Base-by-base conservation (phyloP, 2,113 vertebrate genomes). In the Gadus chalcogrammus region DNA sequence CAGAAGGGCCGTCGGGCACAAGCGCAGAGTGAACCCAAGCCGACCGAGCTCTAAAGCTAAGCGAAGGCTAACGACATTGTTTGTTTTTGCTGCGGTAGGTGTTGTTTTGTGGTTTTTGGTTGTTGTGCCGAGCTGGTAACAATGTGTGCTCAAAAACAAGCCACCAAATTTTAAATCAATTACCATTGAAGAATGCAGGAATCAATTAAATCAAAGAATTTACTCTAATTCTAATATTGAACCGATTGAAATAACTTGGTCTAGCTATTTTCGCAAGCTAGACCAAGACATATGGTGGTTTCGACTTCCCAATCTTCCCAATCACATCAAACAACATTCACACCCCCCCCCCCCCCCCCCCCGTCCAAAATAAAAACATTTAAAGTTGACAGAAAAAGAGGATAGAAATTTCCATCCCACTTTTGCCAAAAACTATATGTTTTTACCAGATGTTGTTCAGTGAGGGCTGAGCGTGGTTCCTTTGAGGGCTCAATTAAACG, bases 361-460 rank as follows among this genome's bases (percentile, higher is more conserved):
- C n/a, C n/a, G n/a, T n/a, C n/a, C 64, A 75, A 64, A 63, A 78
- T 22, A 73, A 70, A 62, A 52, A 64, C 31, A 31, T 67, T 16
- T 3, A 75, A 61, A 64, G 74, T n/a, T 74, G 68, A 63, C 48
- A n/a, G 69, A 35, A 65, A 38, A 24, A 66, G 71, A 17, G 59
- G 71, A 24, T 61, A 76, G 74, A 71, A 52, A 48, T 58, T 58
- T 58, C 55, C 17, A 17, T 58, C 16, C 1, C 55, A n/a, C 55
- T 17, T 87, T 82, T 83, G 86, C 78, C 85, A 87, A 65, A 66
- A 80, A 64, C 73, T 76, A 81, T 79, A 70, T 20, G 79, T 58
- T 52, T 31, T 70, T 82, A 83, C 84, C 90, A 91, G 86, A 91
- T 90, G 87, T 90, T 83, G 75, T 28, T 66, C 66, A 72, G 72